Evolutionary conservation across 2,888 invertebrate species (phyloP), one percentile per base, ranked within the genome.

Genomic region (Tiliacea aurago): DNA sequence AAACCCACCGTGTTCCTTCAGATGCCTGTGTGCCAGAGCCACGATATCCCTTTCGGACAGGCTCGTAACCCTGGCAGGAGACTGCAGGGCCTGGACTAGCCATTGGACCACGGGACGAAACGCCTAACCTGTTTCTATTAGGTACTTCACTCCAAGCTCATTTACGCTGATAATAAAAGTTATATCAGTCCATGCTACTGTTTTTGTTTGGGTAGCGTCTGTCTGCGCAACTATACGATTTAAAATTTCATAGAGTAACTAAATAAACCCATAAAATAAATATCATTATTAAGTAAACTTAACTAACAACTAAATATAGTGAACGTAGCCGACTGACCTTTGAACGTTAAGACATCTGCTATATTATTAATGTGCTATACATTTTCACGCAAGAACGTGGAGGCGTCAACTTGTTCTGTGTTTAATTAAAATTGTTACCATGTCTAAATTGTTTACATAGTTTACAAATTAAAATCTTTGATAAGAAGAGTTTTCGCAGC

Each of bases 371-470:
- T 59, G 5, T 11, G 11, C 20, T 59, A n/a, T n/a, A 63, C 13
- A 58, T 63, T 76, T 70, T 33, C 41, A 47, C 13, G 13, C n/a
- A 47, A 18, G 0, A 28, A 28, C n/a, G 45, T 28, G 37, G 7
- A 41, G 13, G 5, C 47, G 41, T 53, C 9, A 33, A 64, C 18
- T 59, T 41, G 70, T 55, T 49, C n/a, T n/a, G 28, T 37, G 43
- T 37, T 71, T 61, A 37, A 41, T 55, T 55, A 45, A 70, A 64
- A 41, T 76, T 41, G 58, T 59, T 53, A 41, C 28, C 45, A 37
- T 55, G 0, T 28, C 28, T 33, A 59, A 65, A 53, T 23, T 53
- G 7, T 11, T 65, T 45, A 47, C 0, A 43, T 59, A 59, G 15
- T 37, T 7, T 18, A 37, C 0, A 6, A 74, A 59, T 20, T 43